Evolutionary conservation across 2,888 invertebrate genomes (phyloP).

Genomic region (Thera obeliscata): DNA sequence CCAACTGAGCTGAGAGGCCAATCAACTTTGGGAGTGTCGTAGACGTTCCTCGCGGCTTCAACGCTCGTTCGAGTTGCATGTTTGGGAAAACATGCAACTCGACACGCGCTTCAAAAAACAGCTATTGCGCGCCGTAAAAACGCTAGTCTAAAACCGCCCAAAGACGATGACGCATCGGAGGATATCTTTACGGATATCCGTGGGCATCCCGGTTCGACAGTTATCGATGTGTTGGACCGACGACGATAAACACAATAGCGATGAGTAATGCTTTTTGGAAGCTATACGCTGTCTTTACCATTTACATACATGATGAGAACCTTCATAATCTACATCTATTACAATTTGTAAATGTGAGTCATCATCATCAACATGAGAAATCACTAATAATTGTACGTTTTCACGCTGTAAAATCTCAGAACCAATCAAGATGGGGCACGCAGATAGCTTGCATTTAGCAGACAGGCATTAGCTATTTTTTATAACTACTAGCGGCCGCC

Average conservation of each 20-base stretch:
- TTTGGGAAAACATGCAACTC: no score
- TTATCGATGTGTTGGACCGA: constrained; percentile 71
- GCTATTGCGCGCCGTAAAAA: no score
- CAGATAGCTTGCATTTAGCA: not conserved
- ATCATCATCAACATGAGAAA: no score
- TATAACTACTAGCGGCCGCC: no score
- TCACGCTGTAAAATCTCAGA: not conserved
- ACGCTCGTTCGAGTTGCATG: no score
- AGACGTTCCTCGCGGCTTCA: no score
- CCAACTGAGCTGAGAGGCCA: no score
- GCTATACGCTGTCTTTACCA: constrained; percentile 5
- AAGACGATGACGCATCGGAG: constrained; percentile 71
- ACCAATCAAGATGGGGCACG: not conserved
- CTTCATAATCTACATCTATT: not conserved
- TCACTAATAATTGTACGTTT: not conserved
- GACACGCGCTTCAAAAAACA: no score
- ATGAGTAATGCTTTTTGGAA: constrained; percentile 40
- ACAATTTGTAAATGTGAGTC: no score
- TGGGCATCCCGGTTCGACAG: constrained; percentile 64
- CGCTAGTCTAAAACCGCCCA: no score
- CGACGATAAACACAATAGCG: constrained; percentile 35
- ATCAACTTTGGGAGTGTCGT: no score
- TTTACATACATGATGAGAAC: constrained; percentile 1
- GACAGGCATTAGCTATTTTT: no score
- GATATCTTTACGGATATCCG: constrained; percentile 73